Base-by-base conservation (phyloP, 2,888 invertebrate species). In the Heliconius ethilla region DNA sequence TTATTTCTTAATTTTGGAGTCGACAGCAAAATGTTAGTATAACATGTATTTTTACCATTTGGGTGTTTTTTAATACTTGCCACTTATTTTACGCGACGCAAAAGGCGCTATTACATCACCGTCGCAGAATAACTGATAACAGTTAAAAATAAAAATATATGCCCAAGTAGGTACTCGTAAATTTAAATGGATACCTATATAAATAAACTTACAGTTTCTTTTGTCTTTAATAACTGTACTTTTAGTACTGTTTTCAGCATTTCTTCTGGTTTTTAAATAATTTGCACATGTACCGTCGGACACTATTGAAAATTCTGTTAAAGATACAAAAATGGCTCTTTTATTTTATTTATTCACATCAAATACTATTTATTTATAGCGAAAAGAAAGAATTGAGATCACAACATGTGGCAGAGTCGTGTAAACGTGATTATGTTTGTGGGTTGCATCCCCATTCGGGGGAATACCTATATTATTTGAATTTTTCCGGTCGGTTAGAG, bases 221-320 rank as follows among this genome's bases (percentile, higher is more conserved):
- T 70, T 69, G 51, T 77, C 70, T 25, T 59, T 33, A n/a, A 10
- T 37, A 0, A 27, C 1, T 55, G 66, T 66, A 27, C 27, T 40
- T 18, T 37, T 69, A 67, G 29, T 45, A 25, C n/a, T 29, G 27
- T 74, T 40, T n/a, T 66, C 82, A 51, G 73, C 75, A 45, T 78
- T 83, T 15, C 87, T 83, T 55, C 87, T 82, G 3, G 78, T 65
- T n/a, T 81, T 79, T 25, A 86, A 76, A 55, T 85, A 85, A 0
- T 83, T 76, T 3, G 81, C 75, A 72, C 88, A 91, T 1, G 67
- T 81, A 0, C 85, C 86, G 2, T 81, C 76, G 0, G 82, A 77
- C 0, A 83, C 79, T 74, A 89, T 87, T 55, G 81, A 83, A 74
- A 82, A 89, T 76, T 90, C 90, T 90, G 76, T 37, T 7, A 40